Base-by-base conservation (phyloP, 2,113 vertebrate species). In the Leptodactylus fuscus region DNA sequence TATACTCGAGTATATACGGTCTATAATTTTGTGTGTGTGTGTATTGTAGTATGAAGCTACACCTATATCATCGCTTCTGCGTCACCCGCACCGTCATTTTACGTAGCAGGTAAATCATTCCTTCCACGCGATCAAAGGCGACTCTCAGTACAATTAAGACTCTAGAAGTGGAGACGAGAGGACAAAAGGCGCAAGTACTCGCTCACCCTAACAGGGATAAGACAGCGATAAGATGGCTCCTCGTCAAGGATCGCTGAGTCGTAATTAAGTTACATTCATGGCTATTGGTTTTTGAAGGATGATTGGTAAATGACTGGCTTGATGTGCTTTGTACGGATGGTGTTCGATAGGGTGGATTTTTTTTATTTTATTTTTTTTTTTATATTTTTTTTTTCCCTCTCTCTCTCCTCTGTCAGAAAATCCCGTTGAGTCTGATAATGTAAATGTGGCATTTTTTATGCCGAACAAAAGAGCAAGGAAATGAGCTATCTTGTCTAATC, bases 401-500 rank as follows among this genome's bases (percentile, higher is more conserved):
- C 49, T n/a, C 18, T 32, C 34, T 8, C 86, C 93, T 94, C 93
- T 95, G 94, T 93, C 93, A 94, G 93, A 96, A 96, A 96, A 96
- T 95, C 94, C 95, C 94, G 95, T 94, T 94, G 94, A 94, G 94
- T 91, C 95, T 96, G 96, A 96, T 97, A 96, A 97, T 96, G 94
- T 95, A 95, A 95, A 95, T 95, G 94, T 96, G 94, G 94, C 94
- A 95, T 96, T 97, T 67, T 81, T 96, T 97, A 92, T 92, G 92
- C 92, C 87, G 95, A 97, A 97, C 96, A 98, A 98, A 97, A 96
- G 94, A 95, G 95, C 94, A 94, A 94, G 94, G 95, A 97, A 96
- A 96, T 97, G 95, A 97, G 96, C 96, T 97, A 97, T 96, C 96
- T 97, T 97, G 97, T 98, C 97, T 97, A 97, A 98, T 97, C 97